These are phyloP conservation scores for Maniola jurtina DNA, from an alignment of 1,140 invertebrate species.

Conservation along the genomic window DNA sequence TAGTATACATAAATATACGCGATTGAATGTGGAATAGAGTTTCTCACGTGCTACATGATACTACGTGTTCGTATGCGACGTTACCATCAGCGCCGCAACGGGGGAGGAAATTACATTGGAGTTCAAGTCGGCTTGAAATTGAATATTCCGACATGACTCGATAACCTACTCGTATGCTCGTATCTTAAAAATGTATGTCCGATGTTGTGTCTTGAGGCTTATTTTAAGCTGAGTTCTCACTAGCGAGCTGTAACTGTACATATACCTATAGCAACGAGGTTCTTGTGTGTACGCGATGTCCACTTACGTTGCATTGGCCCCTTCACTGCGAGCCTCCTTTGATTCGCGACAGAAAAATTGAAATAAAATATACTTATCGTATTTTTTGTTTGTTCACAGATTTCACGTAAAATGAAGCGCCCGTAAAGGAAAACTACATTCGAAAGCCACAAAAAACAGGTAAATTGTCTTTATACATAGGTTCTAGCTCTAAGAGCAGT, in stretches of 20 bases:
- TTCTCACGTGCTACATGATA: constrained; percentile 2
- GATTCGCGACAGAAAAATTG: no score
- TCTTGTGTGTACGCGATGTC: no score
- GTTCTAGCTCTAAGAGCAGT: no score
- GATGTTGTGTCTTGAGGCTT: no score
- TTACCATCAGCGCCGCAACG: not conserved
- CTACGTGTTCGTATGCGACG: not conserved
- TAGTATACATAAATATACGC: no score
- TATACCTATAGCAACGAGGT: no score
- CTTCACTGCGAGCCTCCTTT: no score
- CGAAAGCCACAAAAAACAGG: constrained; percentile 25
- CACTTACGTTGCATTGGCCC: no score
- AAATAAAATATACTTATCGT: not conserved
- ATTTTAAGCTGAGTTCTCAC: no score
- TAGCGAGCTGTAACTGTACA: no score
- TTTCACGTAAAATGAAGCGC: constrained; percentile 43
- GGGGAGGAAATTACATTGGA: constrained; percentile 23
- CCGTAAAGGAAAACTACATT: constrained; percentile 30
- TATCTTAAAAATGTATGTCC: not conserved
- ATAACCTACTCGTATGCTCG: not conserved
- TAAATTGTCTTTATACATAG: constrained; percentile 8
- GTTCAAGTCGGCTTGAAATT: constrained; percentile 5
- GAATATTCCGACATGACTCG: not conserved
- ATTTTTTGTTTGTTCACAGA: constrained; percentile 38
- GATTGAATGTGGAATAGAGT: not conserved